Evolutionary conservation across 2,797 vertebrate species (phyloP), one percentile per base, ranked within the genome.

Genomic region (Salarias fasciatus): DNA sequence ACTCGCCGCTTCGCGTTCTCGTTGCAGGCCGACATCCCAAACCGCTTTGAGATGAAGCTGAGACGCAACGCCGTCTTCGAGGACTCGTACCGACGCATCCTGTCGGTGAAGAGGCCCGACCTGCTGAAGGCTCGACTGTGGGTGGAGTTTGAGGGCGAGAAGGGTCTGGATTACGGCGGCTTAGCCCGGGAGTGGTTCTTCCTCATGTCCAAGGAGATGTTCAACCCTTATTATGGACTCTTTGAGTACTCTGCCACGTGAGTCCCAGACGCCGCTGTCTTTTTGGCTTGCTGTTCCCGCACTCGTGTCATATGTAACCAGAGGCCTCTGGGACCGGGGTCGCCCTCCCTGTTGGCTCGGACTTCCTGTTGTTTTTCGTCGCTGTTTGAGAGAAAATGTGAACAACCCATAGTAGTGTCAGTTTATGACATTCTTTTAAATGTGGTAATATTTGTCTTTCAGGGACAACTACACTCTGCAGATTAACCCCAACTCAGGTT

Each of bases 381-480:
- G n/a, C n/a, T n/a, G n/a, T n/a, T n/a, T n/a, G n/a, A n/a, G n/a
- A n/a, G 18, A 24, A 24, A 24, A 24, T 24, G 3, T 24, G 3
- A 24, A 24, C 18, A 24, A 24, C n/a, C n/a, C n/a, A n/a, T n/a
- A n/a, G n/a, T n/a, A n/a, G n/a, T 18, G 24, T 24, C 18, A 3
- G 18, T 24, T 24, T 24, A 24, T 24, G 18, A 24, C 18, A 24
- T 24, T 37, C 9, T 44, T 15, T n/a, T 6, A 42, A 45, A 63
- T 2, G 40, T 60, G 12, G 49, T 72, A 5, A 47, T 29, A 7
- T 53, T 18, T 69, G 9, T 77, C 9, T 77, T 81, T 57, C 90
- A 99, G 97, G 78, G 97, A 99, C 88, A 99, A 99, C 88, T 99
- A 99, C 75, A 99, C 97, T 0, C 94, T 99, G 43, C 97, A 98